Evolutionary conservation across 2,888 invertebrate genomes (phyloP).

Genomic region (Callosobruchus maculatus): DNA sequence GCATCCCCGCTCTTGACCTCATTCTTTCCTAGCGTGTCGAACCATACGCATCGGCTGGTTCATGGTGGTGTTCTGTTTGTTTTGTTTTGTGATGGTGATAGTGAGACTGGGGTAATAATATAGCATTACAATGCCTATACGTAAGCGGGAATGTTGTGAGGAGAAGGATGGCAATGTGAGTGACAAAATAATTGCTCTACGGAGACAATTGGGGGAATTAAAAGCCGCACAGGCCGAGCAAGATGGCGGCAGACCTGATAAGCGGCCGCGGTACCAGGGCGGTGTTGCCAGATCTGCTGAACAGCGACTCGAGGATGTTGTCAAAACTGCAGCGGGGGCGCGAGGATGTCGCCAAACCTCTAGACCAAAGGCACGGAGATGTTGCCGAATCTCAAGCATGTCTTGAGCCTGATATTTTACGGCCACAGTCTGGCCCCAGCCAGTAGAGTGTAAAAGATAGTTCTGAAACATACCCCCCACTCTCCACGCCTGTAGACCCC

Average conservation of each 20-base stretch:
- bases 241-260: neutral
- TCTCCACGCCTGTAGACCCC: no score
- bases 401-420: neutral
- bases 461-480: no score
- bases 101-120: neutral
- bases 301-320: no score
- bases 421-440: neutral
- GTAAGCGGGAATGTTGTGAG: neutral
- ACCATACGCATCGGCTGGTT: neutral
- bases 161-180: neutral
- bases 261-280: neutral
- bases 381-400: neutral
- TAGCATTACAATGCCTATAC: neutral
- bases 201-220: neutral
- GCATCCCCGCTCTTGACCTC: neutral
- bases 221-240: neutral
- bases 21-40: neutral
- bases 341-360: slow-evolving; percentile 1
- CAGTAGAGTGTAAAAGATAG: no score
- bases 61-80: neutral
- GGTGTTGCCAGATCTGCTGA: neutral
- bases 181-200: neutral
- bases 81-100: no score
- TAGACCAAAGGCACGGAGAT: neutral
- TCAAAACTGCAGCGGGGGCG: neutral